These are phyloP conservation scores for human DNA, from an alignment of 2,113 vertebrate genomes.

Conservation along the genomic window DNA sequence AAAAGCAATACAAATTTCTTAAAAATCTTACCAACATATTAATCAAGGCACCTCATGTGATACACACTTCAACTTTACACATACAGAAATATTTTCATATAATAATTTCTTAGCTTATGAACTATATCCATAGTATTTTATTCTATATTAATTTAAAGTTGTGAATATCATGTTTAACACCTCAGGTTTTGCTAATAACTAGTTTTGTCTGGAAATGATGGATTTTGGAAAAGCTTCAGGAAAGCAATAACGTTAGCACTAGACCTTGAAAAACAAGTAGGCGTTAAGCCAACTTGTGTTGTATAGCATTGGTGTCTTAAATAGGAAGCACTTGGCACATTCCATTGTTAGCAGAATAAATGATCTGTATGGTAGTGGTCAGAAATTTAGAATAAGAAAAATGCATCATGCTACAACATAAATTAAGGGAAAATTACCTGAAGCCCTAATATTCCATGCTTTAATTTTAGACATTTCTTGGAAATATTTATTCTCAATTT, in stretches of 20 bases:
- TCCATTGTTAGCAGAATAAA: background rate
- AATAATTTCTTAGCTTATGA: background rate
- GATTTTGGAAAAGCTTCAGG: slow-evolving; percentile 40
- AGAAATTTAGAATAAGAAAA: slow-evolving; percentile 39
- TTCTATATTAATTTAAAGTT: background rate
- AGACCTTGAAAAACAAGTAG: slow-evolving; percentile 54
- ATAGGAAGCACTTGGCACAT: background rate
- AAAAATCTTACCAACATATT: background rate
- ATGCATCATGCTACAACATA: background rate
- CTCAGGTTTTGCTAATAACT: slow-evolving; percentile 37
- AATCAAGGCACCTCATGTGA: background rate
- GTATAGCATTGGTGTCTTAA: background rate
- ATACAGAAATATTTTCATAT: background rate
- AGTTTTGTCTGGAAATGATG: background rate
- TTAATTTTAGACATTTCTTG: slow-evolving; percentile 31
- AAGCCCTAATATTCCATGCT: background rate
- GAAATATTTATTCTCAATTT: background rate
- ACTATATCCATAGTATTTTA: background rate
- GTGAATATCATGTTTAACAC: background rate
- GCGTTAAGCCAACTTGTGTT: slow-evolving; percentile 36
- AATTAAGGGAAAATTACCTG: background rate
- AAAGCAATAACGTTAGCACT: slow-evolving; percentile 28
- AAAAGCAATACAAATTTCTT: background rate
- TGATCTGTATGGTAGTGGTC: background rate
- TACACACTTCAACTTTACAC: background rate